phyloP scores from a whole-genome alignment of 2,888 invertebrate species.

The Dioctria rufipes region DNA sequence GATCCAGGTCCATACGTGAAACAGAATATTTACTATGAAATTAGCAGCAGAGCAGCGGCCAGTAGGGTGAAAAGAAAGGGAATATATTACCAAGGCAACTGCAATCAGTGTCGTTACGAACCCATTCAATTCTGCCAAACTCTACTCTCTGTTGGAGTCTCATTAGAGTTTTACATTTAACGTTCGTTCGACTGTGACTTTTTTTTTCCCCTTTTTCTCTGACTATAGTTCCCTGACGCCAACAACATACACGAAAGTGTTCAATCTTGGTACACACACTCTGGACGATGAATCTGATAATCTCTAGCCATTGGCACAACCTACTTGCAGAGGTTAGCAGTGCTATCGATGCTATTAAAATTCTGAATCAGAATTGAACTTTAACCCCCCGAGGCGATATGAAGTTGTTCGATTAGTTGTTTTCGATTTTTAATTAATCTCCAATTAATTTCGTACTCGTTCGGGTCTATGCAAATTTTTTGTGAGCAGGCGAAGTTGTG shows the following conservation, averaged over 20 bases:
- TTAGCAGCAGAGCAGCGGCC: background rate
- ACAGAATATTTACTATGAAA: background rate
- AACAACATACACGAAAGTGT: background rate
- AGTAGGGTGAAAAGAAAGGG: background rate
- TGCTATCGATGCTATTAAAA: conserved; percentile 51
- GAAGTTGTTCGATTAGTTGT: conserved; percentile 41
- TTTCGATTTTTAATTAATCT: conserved; percentile 40
- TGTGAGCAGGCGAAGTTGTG: background rate
- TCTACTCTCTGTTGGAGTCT: background rate
- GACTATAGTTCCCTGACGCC: background rate
- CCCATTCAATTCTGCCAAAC: background rate
- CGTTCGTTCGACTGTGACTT: background rate
- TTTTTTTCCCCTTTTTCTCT: conserved; percentile 1
- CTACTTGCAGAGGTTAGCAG: conserved; percentile 45
- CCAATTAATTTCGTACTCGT: conserved; percentile 36
- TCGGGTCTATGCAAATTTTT: conserved; percentile 6
- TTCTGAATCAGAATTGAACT: conserved; percentile 40
- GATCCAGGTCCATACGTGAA: background rate
- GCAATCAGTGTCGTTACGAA: background rate
- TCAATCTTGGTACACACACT: background rate
- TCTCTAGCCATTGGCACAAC: conserved; percentile 42
- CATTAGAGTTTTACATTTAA: background rate
- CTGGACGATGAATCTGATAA: conserved; percentile 12
- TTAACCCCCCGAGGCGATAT: conserved; percentile 13
- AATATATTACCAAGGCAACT: background rate